These are phyloP conservation scores for Shargacucullia verbasci DNA, from an alignment of 2,888 invertebrate genomes.

Conservation along the genomic window DNA sequence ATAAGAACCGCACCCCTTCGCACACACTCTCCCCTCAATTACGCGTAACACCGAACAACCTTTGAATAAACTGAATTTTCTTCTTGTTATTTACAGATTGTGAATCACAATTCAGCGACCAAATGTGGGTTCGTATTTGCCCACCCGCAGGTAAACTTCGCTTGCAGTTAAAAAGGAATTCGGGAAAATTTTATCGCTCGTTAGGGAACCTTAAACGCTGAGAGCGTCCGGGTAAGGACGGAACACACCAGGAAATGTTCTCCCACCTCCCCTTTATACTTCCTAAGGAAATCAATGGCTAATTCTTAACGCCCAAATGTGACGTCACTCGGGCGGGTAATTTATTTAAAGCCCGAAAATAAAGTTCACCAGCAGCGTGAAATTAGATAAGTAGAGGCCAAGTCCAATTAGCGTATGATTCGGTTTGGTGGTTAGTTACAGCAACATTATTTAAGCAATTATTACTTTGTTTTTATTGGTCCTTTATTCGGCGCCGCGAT, in stretches of 20 bases:
- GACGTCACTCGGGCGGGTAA: constrained; percentile 41
- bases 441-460: not conserved
- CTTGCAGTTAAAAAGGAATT: constrained; percentile 85
- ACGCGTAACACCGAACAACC: constrained; percentile 59
- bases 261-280: constrained; percentile 59
- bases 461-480: too few relatives aligned
- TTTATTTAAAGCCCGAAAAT: constrained; percentile 49
- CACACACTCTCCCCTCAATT: constrained; percentile 56
- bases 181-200: constrained; percentile 84
- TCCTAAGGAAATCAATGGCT: constrained; percentile 65
- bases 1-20: constrained; percentile 43
- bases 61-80: constrained; percentile 67
- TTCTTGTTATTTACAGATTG: constrained; percentile 78
- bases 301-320: constrained; percentile 54
- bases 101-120: constrained; percentile 81
- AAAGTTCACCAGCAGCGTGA: constrained; percentile 38
- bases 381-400: constrained; percentile 37
- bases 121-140: constrained; percentile 85
- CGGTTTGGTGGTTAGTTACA: constrained; percentile 1
- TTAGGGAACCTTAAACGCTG: constrained; percentile 82
- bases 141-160: constrained; percentile 85
- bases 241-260: constrained; percentile 52
- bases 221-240: constrained; percentile 60
- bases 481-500: too few relatives aligned
- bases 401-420: constrained; percentile 32